Evolutionary conservation across 2,113 vertebrate genomes (phyloP).

Genomic region (Poeciliopsis prolifica): DNA sequence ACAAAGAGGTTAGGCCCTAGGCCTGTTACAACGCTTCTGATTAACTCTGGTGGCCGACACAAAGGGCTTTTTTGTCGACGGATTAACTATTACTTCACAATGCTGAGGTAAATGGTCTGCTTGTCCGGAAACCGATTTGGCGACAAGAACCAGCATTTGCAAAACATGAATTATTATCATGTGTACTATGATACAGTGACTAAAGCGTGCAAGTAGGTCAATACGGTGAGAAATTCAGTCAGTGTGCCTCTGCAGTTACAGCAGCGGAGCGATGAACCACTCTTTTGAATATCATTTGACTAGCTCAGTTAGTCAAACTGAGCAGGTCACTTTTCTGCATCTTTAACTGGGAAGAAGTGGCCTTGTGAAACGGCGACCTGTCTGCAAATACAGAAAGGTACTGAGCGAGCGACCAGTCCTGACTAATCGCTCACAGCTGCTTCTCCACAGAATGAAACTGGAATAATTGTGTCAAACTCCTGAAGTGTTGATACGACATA

Average conservation of each 20-base stretch:
- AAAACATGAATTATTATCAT: not conserved
- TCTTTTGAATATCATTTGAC: constrained; percentile 66
- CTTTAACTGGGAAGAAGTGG: not conserved
- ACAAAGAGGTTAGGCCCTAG: not conserved
- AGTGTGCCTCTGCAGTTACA: not conserved
- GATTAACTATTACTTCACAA: not conserved
- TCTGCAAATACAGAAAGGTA: not conserved
- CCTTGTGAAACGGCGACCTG: not conserved
- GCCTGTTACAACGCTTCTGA: not conserved
- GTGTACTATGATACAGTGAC: not conserved
- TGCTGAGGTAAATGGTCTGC: no score
- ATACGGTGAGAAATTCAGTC: not conserved
- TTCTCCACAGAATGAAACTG: not conserved
- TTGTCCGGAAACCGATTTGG: no score
- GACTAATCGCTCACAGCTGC: not conserved
- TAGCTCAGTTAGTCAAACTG: constrained; percentile 45
- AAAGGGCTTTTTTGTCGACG: not conserved
- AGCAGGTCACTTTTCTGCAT: constrained; percentile 12
- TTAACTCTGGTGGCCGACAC: not conserved
- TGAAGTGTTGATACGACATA: not conserved
- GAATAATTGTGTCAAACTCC: no score
- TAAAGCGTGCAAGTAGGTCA: not conserved
- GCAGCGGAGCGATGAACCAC: constrained; percentile 2
- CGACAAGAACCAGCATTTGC: no score
- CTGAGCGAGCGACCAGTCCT: not conserved